Evolutionary conservation across 2,888 invertebrate genomes (phyloP), one percentile per base, ranked within the genome.

Genomic region (Metellina segmentata): DNA sequence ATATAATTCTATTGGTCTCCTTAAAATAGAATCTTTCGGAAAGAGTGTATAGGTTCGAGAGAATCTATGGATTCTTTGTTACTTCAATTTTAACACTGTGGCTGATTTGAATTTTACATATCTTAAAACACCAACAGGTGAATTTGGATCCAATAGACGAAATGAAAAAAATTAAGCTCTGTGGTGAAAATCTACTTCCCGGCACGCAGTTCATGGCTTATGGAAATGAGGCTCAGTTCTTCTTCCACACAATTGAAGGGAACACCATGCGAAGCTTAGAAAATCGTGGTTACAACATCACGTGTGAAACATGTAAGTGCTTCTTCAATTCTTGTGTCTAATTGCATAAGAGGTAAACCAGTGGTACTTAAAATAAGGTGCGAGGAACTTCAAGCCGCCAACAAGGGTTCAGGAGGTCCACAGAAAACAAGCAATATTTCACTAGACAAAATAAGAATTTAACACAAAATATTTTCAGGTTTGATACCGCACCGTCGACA

Each of bases 271-370:
- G 7, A 34, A 86, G 86, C 48, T 13, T 20, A 34, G 16, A 49
- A 6, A 72, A 87, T 8, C 51, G 89, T 53, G 93, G 93, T 4
- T 93, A 91, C 51, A 92, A 92, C 71, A 77, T 93, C 16, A 93
- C 92, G 7, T 88, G 86, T 83, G 85, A 92, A 89, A 85, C 89
- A 49, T 93, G 93, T 93, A 81, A 93, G 93, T 85, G 8, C 20
- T 53, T 53, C 79, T 61, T 51, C 48, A 1, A 61, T 61, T 13
- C n/a, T 20, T 20, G 6, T 72, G 72, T 19, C 34, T 72, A 34
- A 34, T 34, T 34, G 34, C 34, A 34, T 34, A 2, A 34, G 34
- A 34, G 4, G 34, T 34, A 34, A 34, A 34, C 34, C 34, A 34
- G 34, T 34, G 34, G 34, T 34, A 2, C 34, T 34, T 4, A 34